Evolutionary conservation across 2,113 vertebrate genomes (phyloP), one percentile per base, ranked within the genome.

Genomic region (Pomatorhinus ruficollis): DNA sequence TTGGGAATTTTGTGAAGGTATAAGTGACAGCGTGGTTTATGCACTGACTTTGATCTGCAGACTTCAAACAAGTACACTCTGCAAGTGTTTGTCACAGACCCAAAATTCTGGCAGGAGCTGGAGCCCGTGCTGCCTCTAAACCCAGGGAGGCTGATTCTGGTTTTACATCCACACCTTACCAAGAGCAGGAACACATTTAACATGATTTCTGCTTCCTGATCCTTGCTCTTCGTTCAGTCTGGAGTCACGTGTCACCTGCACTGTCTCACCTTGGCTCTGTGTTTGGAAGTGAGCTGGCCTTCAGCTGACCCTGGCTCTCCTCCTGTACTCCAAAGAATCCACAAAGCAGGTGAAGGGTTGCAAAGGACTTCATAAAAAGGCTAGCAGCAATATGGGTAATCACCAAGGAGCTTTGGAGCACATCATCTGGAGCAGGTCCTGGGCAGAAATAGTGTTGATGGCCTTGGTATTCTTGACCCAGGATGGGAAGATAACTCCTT

Each of bases 241-340:
- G 1, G 3, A 40, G 66, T 45, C 3, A 0, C 39, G 25, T 19
- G 45, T 23, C 47, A 8, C 0, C 0, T 33, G 35, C 47, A 3
- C 4, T 16, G 0, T 37, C 42, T 23, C 35, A 4, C 30, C 31
- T 27, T 49, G 57, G 24, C 33, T 56, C 61, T 86, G 1, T 69
- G 53, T 15, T 87, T 60, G 45, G 59, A 25, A 49, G 40, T 9
- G 57, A 88, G 33, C 23, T 84, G 60, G 15, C 56, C 39, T 74
- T 57, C 78, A 66, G 65, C 27, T 83, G 45, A 28, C 70, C 61
- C 35, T 42, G 1, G 17, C 3, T 60, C 57, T 37, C 5, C 63
- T 52, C 2, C 0, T 4, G 35, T 39, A 3, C 59, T 37, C 50
- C 44, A 25, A n/a, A 37, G 45, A 30, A 45, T 13, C 69, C 9